Conservation (phyloP, 2,888 invertebrate genomes). For the Eilema griseolum region DNA sequence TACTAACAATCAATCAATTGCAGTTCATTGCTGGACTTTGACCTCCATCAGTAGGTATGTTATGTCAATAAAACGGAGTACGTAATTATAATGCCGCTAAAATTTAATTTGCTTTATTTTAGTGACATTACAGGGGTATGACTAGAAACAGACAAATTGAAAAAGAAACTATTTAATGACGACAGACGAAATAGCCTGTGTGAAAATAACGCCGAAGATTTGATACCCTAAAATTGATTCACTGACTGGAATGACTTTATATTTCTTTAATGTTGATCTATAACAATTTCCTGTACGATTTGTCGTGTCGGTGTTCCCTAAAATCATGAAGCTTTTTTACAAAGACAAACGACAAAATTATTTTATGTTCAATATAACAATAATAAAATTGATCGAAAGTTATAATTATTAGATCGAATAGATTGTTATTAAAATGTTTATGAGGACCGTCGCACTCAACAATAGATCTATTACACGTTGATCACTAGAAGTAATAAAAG, state of each 20-base stretch:
- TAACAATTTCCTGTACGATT: not conserved
- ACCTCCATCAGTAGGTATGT: not conserved
- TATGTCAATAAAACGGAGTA: not conserved
- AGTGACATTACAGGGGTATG: not conserved
- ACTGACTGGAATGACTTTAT: not conserved
- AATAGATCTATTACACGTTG: not conserved
- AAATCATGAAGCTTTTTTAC: not conserved
- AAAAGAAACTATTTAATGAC: too few species aligned
- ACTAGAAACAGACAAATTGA: too few species aligned
- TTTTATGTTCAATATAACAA: not conserved
- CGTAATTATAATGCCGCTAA: not conserved
- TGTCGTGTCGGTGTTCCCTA: not conserved
- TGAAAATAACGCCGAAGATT: too few species aligned
- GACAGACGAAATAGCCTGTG: too few species aligned
- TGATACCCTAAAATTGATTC: not conserved
- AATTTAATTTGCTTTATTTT: not conserved
- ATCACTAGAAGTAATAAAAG: slow-evolving; percentile 6
- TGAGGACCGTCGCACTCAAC: not conserved
- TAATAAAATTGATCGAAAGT: not conserved
- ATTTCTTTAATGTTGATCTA: not conserved
- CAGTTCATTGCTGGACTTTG: slow-evolving; percentile 4
- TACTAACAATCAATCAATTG: slow-evolving; percentile 1
- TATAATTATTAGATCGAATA: not conserved
- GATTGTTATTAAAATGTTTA: not conserved
- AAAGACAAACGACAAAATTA: not conserved